A percentile compares a stretch with the other conserved stretches of the same genome.
Conservation (phyloP, 2,113 vertebrate genomes). For the Callaeas wilsoni region DNA sequence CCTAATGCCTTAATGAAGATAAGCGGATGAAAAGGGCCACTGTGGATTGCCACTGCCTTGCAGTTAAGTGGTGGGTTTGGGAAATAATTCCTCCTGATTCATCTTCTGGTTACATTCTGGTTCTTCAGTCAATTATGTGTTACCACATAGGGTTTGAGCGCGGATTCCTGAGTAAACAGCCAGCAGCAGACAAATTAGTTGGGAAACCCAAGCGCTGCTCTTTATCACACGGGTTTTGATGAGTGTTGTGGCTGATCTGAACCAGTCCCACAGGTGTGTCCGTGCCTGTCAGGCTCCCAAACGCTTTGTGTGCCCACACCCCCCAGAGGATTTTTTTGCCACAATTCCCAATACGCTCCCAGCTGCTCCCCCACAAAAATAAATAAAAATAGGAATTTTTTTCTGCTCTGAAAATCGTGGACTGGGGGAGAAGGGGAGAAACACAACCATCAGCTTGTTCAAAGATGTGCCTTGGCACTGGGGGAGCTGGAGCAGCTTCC, state of each 20-base stretch:
- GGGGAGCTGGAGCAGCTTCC: background rate
- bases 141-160: conserved; percentile 20
- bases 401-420: background rate
- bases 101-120: conserved; percentile 51
- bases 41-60: conserved; percentile 23
- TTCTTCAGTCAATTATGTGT: conserved; percentile 48
- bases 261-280: no score
- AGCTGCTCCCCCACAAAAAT: background rate
- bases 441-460: accelerated
- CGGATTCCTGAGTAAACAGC: conserved; percentile 25
- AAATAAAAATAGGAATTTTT: background rate
- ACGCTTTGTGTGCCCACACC: background rate
- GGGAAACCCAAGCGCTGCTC: background rate
- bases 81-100: conserved; percentile 45
- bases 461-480: background rate
- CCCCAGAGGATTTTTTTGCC: background rate
- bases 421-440: background rate
- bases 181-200: background rate
- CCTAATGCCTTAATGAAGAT: conserved; percentile 59
- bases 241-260: background rate
- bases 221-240: background rate
- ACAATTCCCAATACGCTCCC: background rate
- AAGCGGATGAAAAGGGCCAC: conserved; percentile 49
- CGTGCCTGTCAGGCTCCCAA: accelerated
- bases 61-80: conserved; percentile 51